Percentiles rank a stretch among this genome's conserved stretches.
These are phyloP conservation scores for Nebria brevicollis DNA, from an alignment of 2,888 invertebrate genomes.

Conservation along the genomic window DNA sequence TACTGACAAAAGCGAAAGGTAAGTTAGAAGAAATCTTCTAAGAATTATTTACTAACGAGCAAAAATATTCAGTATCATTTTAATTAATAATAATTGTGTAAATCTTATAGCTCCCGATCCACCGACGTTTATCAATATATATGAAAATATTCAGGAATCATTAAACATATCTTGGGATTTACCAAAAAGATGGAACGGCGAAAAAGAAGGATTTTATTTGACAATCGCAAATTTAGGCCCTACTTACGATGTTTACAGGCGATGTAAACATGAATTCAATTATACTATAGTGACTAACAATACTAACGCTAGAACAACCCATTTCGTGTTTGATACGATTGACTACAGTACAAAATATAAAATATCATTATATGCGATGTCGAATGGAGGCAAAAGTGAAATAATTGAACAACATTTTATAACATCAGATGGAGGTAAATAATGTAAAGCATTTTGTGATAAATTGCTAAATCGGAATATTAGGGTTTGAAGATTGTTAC, in stretches of 20 bases:
- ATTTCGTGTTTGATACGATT: background rate
- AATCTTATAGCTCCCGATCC: constrained; percentile 20
- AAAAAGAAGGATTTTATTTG: constrained; percentile 14
- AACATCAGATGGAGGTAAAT: constrained; percentile 13
- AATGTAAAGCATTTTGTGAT: background rate
- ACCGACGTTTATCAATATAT: constrained; percentile 10
- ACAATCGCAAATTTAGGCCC: constrained; percentile 15
- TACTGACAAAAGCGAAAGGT: constrained; percentile 36
- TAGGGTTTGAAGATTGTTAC: no score
- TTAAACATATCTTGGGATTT: constrained; percentile 11
- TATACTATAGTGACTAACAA: background rate
- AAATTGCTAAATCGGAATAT: background rate
- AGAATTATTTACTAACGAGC: no score
- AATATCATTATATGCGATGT: constrained; percentile 20
- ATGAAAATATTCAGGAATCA: background rate
- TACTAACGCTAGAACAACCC: background rate
- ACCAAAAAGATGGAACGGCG: constrained; percentile 31
- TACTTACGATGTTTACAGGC: constrained; percentile 10
- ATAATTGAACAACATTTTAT: background rate
- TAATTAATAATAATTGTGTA: background rate
- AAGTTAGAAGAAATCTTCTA: background rate
- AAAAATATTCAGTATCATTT: no score
- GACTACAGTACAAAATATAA: constrained; percentile 16
- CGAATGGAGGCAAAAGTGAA: constrained; percentile 25
- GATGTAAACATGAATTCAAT: background rate